A percentile compares a stretch with the other conserved stretches of the same genome.
Conservation (phyloP, 1,140 invertebrate species). For the Diabrotica virgifera region DNA sequence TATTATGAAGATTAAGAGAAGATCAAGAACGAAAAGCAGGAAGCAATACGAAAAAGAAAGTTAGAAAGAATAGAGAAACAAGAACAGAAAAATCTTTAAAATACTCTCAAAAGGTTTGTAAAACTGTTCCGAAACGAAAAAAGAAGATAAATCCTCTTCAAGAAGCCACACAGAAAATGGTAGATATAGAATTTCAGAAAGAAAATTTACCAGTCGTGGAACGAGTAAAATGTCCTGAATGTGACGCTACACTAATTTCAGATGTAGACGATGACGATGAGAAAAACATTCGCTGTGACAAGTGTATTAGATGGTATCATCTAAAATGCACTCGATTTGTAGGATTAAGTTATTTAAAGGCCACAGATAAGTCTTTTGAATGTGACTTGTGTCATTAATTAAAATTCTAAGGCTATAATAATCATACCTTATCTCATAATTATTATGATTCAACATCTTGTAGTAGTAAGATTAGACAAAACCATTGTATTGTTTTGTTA, state of each 20-base stretch:
- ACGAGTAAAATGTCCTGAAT: slow-evolving; percentile 7
- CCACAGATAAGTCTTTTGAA: no score
- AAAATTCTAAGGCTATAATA: no score
- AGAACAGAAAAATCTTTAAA: background rate
- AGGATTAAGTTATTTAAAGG: no score
- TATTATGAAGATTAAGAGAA: slow-evolving; percentile 5
- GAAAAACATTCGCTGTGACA: slow-evolving; percentile 10
- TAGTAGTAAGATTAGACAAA: no score
- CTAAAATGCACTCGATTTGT: no score
- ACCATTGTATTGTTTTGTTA: no score
- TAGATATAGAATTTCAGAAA: slow-evolving; percentile 5
- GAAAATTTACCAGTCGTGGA: no score
- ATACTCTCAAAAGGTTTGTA: background rate
- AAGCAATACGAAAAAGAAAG: background rate
- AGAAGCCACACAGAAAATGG: background rate
- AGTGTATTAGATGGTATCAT: no score
- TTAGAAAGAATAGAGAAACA: background rate
- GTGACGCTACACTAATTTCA: background rate
- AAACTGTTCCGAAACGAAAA: slow-evolving; percentile 10
- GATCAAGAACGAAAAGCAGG: background rate
- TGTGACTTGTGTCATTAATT: no score
- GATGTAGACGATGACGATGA: slow-evolving; percentile 10
- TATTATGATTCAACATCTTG: no score
- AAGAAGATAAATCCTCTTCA: slow-evolving; percentile 4
- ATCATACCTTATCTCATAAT: no score